Base-by-base conservation (phyloP, 1,140 invertebrate species). In the Ips typographus region DNA sequence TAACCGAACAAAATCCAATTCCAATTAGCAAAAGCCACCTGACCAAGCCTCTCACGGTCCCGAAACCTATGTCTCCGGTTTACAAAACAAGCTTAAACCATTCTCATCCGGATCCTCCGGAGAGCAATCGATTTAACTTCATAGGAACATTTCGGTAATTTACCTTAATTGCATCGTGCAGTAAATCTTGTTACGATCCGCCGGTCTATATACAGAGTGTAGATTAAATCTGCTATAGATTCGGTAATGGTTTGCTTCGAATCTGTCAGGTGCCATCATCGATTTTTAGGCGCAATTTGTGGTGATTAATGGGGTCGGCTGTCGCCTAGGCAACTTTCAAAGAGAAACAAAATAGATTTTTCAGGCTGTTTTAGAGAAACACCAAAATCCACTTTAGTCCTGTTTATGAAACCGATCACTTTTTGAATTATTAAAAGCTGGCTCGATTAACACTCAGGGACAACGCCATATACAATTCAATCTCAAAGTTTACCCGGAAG, bases 281-380 rank as follows among this genome's bases (percentile, higher is more conserved):
- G 69, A 73, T 71, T 73, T 71, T 65, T 44, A 61, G 62, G 52
- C 22, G 22, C 60, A 71, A 71, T 68, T 68, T 65, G 64, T 71
- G 65, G 43, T 73, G 72, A 73, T 73, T 73, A 71, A 73, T 73
- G 59, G 22, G 47, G 47, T 61, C 47, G 38, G 70, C 49, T 65
- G 55, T 68, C 68, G 56, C 42, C 47, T 47, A 8, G 6, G 22
- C 22, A 22, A 22, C 22, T 22, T 22, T 22, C 22, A 22, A 22
- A 22, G 22, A 22, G 22, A 22, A 22, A 22, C 22, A 22, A 22
- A 22, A 22, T 22, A 22, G 22, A 22, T 22, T 22, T 22, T 22
- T 22, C 22, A 22, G 22, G 22, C 22, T 22, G 22, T 22, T 22
- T 22, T 22, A 22, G 22, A 22, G 22, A 22, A 22, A 22, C 22